phyloP scores from a whole-genome alignment of 1,140 invertebrate genomes.

The Procambarus clarkii region DNA sequence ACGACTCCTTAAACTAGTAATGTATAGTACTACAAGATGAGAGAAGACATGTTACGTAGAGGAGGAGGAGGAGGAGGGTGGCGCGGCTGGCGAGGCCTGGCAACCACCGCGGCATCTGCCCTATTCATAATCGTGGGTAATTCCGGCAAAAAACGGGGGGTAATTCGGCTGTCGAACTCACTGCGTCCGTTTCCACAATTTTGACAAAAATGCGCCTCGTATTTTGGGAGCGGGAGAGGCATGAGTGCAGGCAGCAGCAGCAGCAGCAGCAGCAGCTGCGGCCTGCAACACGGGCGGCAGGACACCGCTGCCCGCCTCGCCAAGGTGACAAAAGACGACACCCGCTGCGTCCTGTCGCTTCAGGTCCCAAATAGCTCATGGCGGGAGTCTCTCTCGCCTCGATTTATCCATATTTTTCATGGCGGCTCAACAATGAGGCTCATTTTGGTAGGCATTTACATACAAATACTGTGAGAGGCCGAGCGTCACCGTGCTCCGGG shows the following conservation, averaged over 20 bases:
- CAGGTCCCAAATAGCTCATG: background rate
- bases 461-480: slow-evolving; percentile 4
- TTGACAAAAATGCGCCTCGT: slow-evolving; percentile 7
- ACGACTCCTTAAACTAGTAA: too few species aligned
- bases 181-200: slow-evolving; percentile 26
- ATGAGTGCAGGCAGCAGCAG: background rate
- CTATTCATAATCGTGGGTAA: slow-evolving; percentile 65
- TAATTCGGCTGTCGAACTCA: slow-evolving; percentile 8
- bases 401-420: slow-evolving; percentile 48
- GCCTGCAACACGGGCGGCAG: too few species aligned
- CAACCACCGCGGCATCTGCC: slow-evolving; percentile 41
- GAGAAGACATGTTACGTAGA: too few species aligned
- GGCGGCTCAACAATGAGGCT: slow-evolving; percentile 29
- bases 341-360: background rate
- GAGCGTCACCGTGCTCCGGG: background rate
- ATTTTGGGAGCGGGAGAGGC: background rate
- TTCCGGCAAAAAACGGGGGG: slow-evolving; percentile 53
- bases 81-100: background rate
- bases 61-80: background rate
- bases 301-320: too few species aligned
- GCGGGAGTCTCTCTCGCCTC: slow-evolving; percentile 30
- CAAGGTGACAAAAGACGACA: background rate
- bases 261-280: too few species aligned
- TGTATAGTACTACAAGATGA: too few species aligned
- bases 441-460: slow-evolving; percentile 30